Conservation (phyloP, 2,888 invertebrate genomes). For the Allacma fusca region DNA sequence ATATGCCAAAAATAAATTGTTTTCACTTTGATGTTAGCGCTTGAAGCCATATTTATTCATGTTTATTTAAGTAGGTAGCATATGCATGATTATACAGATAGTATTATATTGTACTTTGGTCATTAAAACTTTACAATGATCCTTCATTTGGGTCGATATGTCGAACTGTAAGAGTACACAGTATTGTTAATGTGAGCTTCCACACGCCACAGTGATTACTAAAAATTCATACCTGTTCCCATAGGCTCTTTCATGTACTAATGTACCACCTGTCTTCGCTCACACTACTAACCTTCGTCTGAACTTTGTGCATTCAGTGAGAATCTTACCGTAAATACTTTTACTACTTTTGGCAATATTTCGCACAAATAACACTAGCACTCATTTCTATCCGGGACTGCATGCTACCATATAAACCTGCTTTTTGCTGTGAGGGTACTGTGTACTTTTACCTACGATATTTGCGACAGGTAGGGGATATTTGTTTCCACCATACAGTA, state of each 20-base stretch:
- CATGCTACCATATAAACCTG: background rate
- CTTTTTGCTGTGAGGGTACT: background rate
- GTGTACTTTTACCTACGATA: slow-evolving; percentile 18
- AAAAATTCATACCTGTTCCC: background rate
- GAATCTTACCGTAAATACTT: no score
- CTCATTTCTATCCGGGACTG: background rate
- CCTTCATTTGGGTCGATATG: slow-evolving; percentile 27
- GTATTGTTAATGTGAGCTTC: background rate
- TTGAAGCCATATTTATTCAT: slow-evolving; percentile 27
- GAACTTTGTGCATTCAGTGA: no score
- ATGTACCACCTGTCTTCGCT: no score
- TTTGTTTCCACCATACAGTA: background rate
- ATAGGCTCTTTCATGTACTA: background rate
- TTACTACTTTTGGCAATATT: no score
- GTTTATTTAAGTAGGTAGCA: slow-evolving; percentile 16
- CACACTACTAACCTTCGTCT: no score
- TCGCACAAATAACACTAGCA: no score
- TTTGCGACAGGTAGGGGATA: background rate
- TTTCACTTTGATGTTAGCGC: background rate
- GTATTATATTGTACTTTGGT: slow-evolving; percentile 36
- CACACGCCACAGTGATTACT: no score
- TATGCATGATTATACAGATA: slow-evolving; percentile 29
- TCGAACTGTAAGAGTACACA: slow-evolving; percentile 21
- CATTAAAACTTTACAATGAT: slow-evolving; percentile 28
- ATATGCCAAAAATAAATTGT: background rate